These are phyloP conservation scores for Rhodophaea formosa DNA, from an alignment of 2,888 invertebrate genomes.

Conservation along the genomic window DNA sequence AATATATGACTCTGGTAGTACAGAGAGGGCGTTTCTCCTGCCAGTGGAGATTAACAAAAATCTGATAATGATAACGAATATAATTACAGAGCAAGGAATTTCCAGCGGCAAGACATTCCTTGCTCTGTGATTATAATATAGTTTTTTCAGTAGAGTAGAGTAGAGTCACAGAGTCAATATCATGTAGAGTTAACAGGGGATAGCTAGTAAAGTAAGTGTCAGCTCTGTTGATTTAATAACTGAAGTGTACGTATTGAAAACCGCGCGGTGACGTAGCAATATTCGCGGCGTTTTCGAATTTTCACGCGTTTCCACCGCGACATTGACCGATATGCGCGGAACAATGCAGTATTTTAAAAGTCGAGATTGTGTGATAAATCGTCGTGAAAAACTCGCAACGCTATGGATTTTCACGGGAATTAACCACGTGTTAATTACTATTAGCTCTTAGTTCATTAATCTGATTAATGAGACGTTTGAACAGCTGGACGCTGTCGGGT, in stretches of 20 bases:
- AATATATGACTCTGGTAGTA: no score
- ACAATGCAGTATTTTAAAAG: slow-evolving; percentile 45
- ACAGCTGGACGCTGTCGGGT: neutral
- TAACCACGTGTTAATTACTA: neutral
- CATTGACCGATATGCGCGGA: slow-evolving; percentile 75
- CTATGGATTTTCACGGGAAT: neutral
- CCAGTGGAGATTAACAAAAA: no score
- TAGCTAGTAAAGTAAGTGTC: no score
- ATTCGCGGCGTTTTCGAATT: slow-evolving; percentile 5
- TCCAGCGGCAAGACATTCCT: no score
- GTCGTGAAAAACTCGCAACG: slow-evolving; percentile 11
- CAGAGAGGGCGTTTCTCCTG: no score
- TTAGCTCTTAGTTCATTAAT: neutral
- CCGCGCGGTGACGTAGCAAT: no score
- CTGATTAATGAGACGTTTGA: neutral
- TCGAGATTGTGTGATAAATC: slow-evolving; percentile 10
- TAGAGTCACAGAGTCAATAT: no score
- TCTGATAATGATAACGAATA: no score
- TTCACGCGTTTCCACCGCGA: slow-evolving; percentile 29
- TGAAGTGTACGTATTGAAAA: neutral
- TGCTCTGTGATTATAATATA: no score
- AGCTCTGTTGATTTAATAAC: neutral
- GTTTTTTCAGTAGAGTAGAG: no score
- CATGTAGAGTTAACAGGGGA: no score
- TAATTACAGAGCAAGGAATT: no score